These are phyloP conservation scores for Sclerurus mexicanus DNA, from an alignment of 2,113 vertebrate species.

Conservation along the genomic window DNA sequence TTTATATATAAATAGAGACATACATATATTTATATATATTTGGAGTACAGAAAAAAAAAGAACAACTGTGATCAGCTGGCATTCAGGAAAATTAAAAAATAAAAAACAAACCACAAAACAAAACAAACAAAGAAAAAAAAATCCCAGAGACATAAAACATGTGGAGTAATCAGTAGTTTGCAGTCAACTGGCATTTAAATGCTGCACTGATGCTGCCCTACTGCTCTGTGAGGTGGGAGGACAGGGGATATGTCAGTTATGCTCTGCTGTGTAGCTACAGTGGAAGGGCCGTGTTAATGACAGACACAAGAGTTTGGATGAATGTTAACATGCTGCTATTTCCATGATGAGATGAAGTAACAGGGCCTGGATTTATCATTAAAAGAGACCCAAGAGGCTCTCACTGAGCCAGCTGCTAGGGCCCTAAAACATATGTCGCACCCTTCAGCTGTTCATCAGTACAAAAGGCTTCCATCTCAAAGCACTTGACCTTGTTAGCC, in stretches of 20 bases:
- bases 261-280: conserved; percentile 42
- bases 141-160: background rate
- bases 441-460: conserved; percentile 69
- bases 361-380: conserved; percentile 66
- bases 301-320: conserved; percentile 58
- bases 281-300: conserved; percentile 59
- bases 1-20: background rate
- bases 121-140: background rate
- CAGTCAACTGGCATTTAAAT: conserved; percentile 46
- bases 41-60: background rate
- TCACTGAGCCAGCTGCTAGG: conserved; percentile 65
- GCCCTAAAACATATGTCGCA: conserved; percentile 70
- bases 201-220: conserved; percentile 52
- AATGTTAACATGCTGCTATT: conserved; percentile 65
- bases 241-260: conserved; percentile 56
- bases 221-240: conserved; percentile 20
- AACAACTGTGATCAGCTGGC: background rate
- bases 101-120: background rate
- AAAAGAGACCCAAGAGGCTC: conserved; percentile 68
- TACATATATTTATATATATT: background rate
- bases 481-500: conserved; percentile 74
- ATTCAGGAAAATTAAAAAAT: background rate
- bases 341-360: conserved; percentile 64
- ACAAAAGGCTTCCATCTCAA: conserved; percentile 62
- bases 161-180: conserved; percentile 9